A percentile compares a stretch with the other conserved stretches of the same genome.
phyloP scores from a whole-genome alignment of 2,113 vertebrate species.

The Prionailurus viverrinus region DNA sequence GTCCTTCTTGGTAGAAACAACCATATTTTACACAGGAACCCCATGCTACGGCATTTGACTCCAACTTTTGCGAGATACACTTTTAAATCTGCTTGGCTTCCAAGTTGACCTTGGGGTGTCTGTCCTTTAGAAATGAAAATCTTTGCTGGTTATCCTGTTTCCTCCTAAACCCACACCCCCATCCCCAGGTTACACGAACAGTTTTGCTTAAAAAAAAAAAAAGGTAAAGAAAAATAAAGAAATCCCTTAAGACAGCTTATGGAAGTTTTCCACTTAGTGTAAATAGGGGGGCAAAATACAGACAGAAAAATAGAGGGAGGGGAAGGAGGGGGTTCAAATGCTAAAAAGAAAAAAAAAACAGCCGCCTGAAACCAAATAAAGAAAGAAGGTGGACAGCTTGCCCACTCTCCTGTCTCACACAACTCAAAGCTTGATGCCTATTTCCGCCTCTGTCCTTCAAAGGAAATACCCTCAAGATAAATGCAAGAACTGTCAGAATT shows the following conservation, averaged over 20 bases:
- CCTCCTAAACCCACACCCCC: background rate
- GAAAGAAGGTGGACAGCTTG: background rate
- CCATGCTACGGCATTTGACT: slow-evolving; percentile 45
- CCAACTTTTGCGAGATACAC: slow-evolving; percentile 78
- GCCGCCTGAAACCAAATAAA: slow-evolving; percentile 30
- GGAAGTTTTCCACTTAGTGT: slow-evolving; percentile 67
- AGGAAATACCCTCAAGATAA: slow-evolving; percentile 71
- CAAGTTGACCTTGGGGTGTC: slow-evolving; percentile 85
- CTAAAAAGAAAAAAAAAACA: background rate
- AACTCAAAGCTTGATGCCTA: background rate
- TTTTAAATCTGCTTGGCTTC: slow-evolving; percentile 82
- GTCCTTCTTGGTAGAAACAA: slow-evolving; percentile 68
- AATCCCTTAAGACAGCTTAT: slow-evolving; percentile 68
- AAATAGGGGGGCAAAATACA: slow-evolving; percentile 50
- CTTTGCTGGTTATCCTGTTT: slow-evolving; percentile 71
- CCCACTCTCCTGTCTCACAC: accelerated
- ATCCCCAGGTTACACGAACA: slow-evolving; percentile 81
- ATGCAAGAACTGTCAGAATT: slow-evolving; percentile 67
- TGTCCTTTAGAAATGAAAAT: slow-evolving; percentile 80
- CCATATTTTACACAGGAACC: slow-evolving; percentile 66
- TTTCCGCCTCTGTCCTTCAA: slow-evolving; percentile 55
- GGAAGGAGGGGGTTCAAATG: background rate
- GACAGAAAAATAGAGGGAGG: slow-evolving; percentile 8
- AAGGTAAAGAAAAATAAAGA: slow-evolving; percentile 64
- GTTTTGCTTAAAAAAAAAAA: slow-evolving; percentile 78